Conservation (phyloP, 2,888 invertebrate species). For the Mesopsocus fuscifrons region DNA sequence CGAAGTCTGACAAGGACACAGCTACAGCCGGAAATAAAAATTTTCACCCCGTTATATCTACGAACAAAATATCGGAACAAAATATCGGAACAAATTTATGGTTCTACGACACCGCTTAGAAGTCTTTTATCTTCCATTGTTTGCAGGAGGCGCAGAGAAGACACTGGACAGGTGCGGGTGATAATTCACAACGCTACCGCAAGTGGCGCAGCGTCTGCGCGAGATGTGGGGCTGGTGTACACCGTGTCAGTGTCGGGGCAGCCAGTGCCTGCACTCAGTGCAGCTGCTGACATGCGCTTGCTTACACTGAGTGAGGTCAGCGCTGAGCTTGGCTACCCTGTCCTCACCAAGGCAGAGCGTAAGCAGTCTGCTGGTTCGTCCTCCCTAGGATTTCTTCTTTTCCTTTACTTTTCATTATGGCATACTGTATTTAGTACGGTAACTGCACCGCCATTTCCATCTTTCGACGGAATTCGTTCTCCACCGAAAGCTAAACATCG, state of each 20-base stretch:
- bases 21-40: no score
- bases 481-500: no score
- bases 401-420: not conserved
- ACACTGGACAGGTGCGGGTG: constrained; percentile 10
- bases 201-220: constrained; percentile 16
- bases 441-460: no score
- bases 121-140: no score
- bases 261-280: constrained; percentile 60
- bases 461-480: no score
- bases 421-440: no score
- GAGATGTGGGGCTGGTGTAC: constrained; percentile 37
- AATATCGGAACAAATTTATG: no score
- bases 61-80: no score
- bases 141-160: not conserved
- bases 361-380: constrained; percentile 23
- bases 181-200: constrained; percentile 16
- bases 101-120: no score
- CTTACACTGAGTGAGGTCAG: constrained; percentile 58
- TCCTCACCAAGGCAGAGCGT: constrained; percentile 74
- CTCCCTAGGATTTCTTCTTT: no score
- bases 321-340: constrained; percentile 49
- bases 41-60: no score
- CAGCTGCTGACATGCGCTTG: constrained; percentile 66
- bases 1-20: no score
- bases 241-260: constrained; percentile 61